Conservation (phyloP, 1,140 invertebrate species). For the Anastrepha ludens region DNA sequence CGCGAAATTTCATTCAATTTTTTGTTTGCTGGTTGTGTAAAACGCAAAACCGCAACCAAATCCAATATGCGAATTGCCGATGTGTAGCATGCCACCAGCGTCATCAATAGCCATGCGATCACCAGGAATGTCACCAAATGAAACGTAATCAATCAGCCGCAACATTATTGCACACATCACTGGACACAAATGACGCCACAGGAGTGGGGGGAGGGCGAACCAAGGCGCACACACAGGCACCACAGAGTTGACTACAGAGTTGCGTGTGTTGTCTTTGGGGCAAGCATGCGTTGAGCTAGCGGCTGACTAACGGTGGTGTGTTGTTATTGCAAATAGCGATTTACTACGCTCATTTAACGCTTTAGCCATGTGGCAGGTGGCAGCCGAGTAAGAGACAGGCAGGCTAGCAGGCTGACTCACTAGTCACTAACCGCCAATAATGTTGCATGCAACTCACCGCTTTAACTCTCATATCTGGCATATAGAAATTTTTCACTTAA, state of each 20-base stretch:
- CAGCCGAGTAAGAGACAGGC: neutral
- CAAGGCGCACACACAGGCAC: no score
- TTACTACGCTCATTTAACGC: constrained; percentile 48
- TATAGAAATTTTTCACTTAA: neutral
- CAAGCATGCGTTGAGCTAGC: neutral
- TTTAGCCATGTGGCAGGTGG: constrained; percentile 34
- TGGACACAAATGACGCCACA: neutral
- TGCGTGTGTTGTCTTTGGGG: no score
- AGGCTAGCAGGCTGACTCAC: neutral
- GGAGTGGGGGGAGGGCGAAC: neutral
- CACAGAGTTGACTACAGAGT: no score
- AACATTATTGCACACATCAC: constrained; percentile 45
- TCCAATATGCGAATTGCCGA: neutral
- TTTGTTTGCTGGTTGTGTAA: neutral
- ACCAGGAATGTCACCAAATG: neutral
- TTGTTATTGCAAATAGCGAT: constrained; percentile 38
- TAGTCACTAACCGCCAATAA: constrained; percentile 38
- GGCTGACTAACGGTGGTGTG: neutral
- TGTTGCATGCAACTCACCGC: neutral
- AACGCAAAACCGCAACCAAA: neutral
- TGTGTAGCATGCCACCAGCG: neutral
- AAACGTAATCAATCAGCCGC: constrained; percentile 43
- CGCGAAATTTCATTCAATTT: neutral
- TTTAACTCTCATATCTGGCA: neutral
- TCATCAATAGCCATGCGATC: neutral